These are phyloP conservation scores for Microhierax caerulescens DNA, from an alignment of 2,797 vertebrate genomes.

Conservation along the genomic window DNA sequence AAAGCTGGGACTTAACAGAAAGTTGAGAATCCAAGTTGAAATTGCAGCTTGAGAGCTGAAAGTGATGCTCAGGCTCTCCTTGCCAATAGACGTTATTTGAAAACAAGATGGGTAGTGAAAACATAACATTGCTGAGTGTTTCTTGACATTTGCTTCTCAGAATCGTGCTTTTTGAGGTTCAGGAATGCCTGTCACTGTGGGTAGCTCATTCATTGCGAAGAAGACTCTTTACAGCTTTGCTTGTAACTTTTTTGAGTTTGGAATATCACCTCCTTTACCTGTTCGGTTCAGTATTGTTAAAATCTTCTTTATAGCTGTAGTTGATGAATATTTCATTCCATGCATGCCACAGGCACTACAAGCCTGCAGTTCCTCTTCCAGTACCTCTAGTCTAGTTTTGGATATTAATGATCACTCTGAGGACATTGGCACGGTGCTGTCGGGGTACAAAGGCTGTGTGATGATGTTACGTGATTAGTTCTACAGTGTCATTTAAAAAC, in stretches of 20 bases:
- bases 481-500: not conserved
- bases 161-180: not conserved
- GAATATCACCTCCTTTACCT: not conserved
- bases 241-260: not conserved
- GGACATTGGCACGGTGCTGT: not conserved
- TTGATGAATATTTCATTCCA: not conserved
- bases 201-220: not conserved
- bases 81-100: not conserved
- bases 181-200: not conserved
- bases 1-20: not conserved
- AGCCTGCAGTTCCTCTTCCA: not conserved
- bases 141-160: not conserved
- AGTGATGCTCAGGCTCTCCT: not conserved
- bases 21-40: not conserved
- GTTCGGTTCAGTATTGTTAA: not conserved
- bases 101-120: not conserved
- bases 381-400: not conserved
- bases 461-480: not conserved
- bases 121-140: not conserved
- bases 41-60: not conserved
- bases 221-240: not conserved
- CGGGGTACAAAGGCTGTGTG: not conserved
- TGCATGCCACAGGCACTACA: not conserved
- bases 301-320: not conserved
- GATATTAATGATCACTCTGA: not conserved